Base-by-base conservation (phyloP, 2,888 invertebrate genomes). In the Chalcosyrphus nemorum region DNA sequence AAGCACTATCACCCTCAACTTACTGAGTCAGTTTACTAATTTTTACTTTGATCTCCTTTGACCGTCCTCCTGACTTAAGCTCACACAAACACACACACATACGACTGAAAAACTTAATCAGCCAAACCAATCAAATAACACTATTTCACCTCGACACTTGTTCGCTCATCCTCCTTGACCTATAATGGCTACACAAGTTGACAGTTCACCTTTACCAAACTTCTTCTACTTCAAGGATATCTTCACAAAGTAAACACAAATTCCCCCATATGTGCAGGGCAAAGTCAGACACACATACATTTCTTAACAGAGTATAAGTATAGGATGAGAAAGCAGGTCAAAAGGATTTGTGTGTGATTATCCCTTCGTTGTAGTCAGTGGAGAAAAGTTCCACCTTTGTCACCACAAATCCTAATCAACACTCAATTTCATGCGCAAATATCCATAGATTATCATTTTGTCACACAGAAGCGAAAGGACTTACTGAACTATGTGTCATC, bases 381-480 rank as follows among this genome's bases (percentile, higher is more conserved):
- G 7, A 29, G 59, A 59, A 47, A 77, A 47, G 72, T 63, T 63
- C 52, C 82, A 84, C 78, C 80, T 84, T 74, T 80, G 78, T 80
- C 72, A 74, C 78, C 82, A 74, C 72, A 78, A 84, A 56, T 80
- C 74, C 78, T 63, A 84, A 84, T 84, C 82, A 84, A 84, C 78
- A 84, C 82, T 80, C 78, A 84, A 84, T 80, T 84, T 70, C 80
- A 74, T 78, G 80, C 68, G 57, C 72, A 84, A 68, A 84, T 82
- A 78, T 74, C 68, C 56, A 78, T 84, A 68, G 66, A 80, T 72
- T 80, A 74, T 68, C 68, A 68, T 74, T 70, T 74, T 61, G 68
- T 50, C 24, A 21, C 24, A 21, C 35, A 65, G 50, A 11, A 27
- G 57, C 81, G 54, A 45, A 41, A 78, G 56, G 57, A 77, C 68